Evolutionary conservation across 1,140 invertebrate species (phyloP).

Genomic region (Diorhabda sublineata): DNA sequence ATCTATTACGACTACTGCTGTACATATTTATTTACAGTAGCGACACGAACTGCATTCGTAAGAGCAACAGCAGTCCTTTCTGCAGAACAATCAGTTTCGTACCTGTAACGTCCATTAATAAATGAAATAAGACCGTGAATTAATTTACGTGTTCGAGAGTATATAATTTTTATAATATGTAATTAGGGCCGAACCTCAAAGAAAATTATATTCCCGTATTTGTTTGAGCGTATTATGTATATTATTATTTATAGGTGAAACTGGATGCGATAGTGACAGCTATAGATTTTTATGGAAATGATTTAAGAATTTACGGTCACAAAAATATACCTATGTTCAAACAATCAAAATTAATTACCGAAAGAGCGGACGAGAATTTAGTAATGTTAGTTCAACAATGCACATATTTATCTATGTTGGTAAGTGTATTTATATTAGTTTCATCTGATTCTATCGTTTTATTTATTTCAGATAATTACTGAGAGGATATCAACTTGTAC

Average conservation of each 20-base stretch:
- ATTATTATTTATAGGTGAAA: constrained; percentile 45
- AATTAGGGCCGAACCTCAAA: too few species aligned
- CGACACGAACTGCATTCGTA: too few species aligned
- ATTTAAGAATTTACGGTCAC: constrained; percentile 58
- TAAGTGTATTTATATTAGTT: constrained; percentile 40
- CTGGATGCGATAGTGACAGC: constrained; percentile 50
- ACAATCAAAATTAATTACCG: constrained; percentile 58
- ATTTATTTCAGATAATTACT: constrained; percentile 59
- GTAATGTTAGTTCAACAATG: constrained; percentile 60
- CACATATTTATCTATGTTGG: constrained; percentile 60
- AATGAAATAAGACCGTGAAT: too few species aligned
- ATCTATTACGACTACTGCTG: too few species aligned
- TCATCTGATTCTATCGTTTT: background rate
- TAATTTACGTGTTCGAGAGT: too few species aligned
- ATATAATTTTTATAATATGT: too few species aligned
- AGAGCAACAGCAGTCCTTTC: too few species aligned
- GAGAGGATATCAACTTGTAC: constrained; percentile 78
- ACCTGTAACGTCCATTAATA: too few species aligned
- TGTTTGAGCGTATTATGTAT: background rate
- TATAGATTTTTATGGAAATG: constrained; percentile 57
- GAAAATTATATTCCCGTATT: too few species aligned
- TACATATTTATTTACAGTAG: too few species aligned
- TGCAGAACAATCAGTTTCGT: too few species aligned
- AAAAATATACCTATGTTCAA: constrained; percentile 59
- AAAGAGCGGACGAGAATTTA: constrained; percentile 61